phyloP scores from a whole-genome alignment of 2,113 vertebrate species.

The Phyllostomus hastatus region DNA sequence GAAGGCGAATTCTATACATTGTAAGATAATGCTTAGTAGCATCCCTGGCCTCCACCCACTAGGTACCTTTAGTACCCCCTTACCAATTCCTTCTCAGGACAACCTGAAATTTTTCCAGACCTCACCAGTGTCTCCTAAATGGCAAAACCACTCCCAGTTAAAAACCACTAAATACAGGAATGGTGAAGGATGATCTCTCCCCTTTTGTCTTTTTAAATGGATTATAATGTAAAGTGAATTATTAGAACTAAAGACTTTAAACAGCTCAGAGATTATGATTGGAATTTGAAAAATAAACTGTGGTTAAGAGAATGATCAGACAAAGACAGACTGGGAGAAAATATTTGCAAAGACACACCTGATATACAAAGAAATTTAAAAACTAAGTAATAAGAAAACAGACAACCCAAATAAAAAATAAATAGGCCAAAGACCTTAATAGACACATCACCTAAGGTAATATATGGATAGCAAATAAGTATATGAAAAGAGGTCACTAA shows the following conservation, averaged over 20 bases:
- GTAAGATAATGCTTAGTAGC: neutral
- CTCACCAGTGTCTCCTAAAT: neutral
- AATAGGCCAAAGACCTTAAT: neutral
- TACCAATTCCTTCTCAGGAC: neutral
- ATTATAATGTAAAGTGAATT: neutral
- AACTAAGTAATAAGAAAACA: neutral
- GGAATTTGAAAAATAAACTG: neutral
- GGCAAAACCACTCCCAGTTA: neutral
- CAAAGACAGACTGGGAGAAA: neutral
- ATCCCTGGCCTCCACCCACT: neutral
- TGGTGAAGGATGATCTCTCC: neutral
- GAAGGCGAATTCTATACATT: neutral
- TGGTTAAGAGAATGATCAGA: neutral
- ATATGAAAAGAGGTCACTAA: neutral
- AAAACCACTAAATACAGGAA: neutral
- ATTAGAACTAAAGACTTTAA: neutral
- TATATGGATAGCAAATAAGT: neutral
- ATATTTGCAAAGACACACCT: neutral
- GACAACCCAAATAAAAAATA: neutral
- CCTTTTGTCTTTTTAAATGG: neutral
- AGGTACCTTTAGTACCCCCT: neutral
- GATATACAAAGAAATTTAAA: neutral
- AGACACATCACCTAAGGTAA: neutral
- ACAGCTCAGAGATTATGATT: neutral
- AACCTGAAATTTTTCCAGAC: neutral